Percentiles rank a stretch among this genome's conserved stretches.
phyloP scores from a whole-genome alignment of 2,888 invertebrate species.

The Yponomeuta cagnagella region DNA sequence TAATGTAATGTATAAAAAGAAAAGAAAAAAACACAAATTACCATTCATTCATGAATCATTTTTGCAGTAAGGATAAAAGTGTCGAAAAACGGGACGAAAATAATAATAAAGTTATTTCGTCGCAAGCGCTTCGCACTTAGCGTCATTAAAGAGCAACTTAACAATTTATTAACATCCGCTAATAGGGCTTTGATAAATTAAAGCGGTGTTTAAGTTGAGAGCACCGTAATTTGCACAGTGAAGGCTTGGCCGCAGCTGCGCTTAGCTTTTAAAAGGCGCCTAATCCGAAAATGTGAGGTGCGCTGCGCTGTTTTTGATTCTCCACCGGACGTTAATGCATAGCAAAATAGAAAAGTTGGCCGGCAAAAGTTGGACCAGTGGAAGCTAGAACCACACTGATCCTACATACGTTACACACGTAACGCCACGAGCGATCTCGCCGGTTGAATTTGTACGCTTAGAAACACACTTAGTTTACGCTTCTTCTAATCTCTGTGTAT shows the following conservation, averaged over 20 bases:
- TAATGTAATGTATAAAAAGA: too few relatives aligned
- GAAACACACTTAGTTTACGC: too few relatives aligned
- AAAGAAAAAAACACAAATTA: too few relatives aligned
- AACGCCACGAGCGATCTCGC: too few relatives aligned
- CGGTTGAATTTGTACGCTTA: too few relatives aligned
- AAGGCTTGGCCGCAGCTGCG: conserved; percentile 9
- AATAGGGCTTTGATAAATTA: background rate
- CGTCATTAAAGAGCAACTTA: background rate
- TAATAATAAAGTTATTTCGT: background rate
- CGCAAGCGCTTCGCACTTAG: background rate
- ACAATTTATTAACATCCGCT: conserved; percentile 5
- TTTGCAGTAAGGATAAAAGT: background rate
- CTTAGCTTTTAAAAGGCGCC: conserved; percentile 12
- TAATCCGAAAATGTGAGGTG: conserved; percentile 6
- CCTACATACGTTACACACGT: too few relatives aligned
- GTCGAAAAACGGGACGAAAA: background rate
- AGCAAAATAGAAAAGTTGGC: conserved; percentile 5
- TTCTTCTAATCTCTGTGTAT: too few relatives aligned
- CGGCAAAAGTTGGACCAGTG: background rate
- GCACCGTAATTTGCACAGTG: background rate
- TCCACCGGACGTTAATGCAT: conserved; percentile 3
- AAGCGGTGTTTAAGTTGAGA: background rate
- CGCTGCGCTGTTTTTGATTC: conserved; percentile 6
- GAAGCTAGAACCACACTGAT: background rate
- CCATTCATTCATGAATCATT: too few relatives aligned